These are phyloP conservation scores for Sebastes ruberrimus DNA, from an alignment of 2,797 vertebrate genomes.

Conservation along the genomic window DNA sequence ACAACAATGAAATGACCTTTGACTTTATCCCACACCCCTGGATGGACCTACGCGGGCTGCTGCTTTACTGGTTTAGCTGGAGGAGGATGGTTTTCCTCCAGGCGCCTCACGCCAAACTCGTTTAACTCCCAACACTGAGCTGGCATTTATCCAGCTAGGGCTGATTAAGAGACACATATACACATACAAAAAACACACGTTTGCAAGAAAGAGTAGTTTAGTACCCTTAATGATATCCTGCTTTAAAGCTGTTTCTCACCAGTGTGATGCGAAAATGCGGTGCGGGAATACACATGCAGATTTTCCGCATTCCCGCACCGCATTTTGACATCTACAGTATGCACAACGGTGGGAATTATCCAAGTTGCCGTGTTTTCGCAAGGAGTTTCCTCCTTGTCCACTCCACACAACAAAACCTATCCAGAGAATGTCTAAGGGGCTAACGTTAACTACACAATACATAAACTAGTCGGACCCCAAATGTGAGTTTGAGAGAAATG, in stretches of 20 bases:
- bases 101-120: constrained; percentile 34
- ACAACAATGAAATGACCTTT: constrained; percentile 49
- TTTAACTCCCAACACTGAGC: constrained; percentile 37
- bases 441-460: too few relatives aligned
- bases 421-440: too few relatives aligned
- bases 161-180: constrained; percentile 16
- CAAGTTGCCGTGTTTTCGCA: too few relatives aligned
- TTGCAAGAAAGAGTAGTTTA: not conserved
- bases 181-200: not conserved
- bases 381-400: too few relatives aligned
- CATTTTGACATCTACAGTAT: too few relatives aligned
- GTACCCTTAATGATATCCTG: not conserved
- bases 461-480: too few relatives aligned
- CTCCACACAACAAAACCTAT: too few relatives aligned
- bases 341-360: too few relatives aligned
- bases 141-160: constrained; percentile 45
- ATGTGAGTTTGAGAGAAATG: too few relatives aligned
- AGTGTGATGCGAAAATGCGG: too few relatives aligned
- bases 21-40: constrained; percentile 47
- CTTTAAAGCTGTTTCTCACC: not conserved
- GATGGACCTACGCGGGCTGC: constrained; percentile 12
- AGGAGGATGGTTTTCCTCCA: constrained; percentile 39
- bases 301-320: too few relatives aligned
- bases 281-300: too few relatives aligned
- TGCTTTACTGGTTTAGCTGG: constrained; percentile 20